Base-by-base conservation (phyloP, 2,888 invertebrate genomes). In the Coleophora flavipennella region DNA sequence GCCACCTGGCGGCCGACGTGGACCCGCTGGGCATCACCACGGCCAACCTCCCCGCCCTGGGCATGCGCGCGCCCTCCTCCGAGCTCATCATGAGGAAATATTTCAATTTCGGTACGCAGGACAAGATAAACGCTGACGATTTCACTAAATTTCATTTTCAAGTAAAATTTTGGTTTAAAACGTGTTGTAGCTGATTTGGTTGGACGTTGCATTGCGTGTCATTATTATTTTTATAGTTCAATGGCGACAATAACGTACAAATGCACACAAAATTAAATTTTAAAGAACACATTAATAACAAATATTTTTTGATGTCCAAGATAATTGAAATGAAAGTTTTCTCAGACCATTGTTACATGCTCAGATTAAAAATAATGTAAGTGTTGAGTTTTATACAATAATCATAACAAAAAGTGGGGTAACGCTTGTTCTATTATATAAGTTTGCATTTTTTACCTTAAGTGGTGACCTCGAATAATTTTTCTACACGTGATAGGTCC, bases 1-100 rank as follows among this genome's bases (percentile, higher is more conserved):
- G 96, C 70, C 96, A 97, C 88, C 91, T 95, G 86, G 92, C 94
- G 64, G 94, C 96, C 57, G 92, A 93, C 73, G 87, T 97, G 88
- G 97, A 97, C 87, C 97, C 97, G 57, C 90, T 97, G 75, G 94
- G 92, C 87, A 95, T 97, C 86, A 92, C 88, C 81, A 90, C 90
- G 84, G 88, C 89, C 67, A 88, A 88, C 73, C 87, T 88, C 79
- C 84, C 84, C 62, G 64, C 63, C 53, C 70, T 84, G 70, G 84
- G 84, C 72, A 73, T 79, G 79, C 80, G 84, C 55, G 84, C 80
- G 49, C 79, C 74, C 38, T 50, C 66, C 74, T 83, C 83, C 73
- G 85, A 85, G 78, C 81, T 83, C 75, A 84, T 85, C 79, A 83
- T 86, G 83, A 80, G 84, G 83, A 84, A 84, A 83, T 84, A 84